phyloP scores from a whole-genome alignment of 1,140 invertebrate species.

The Temnothorax longispinosus region DNA sequence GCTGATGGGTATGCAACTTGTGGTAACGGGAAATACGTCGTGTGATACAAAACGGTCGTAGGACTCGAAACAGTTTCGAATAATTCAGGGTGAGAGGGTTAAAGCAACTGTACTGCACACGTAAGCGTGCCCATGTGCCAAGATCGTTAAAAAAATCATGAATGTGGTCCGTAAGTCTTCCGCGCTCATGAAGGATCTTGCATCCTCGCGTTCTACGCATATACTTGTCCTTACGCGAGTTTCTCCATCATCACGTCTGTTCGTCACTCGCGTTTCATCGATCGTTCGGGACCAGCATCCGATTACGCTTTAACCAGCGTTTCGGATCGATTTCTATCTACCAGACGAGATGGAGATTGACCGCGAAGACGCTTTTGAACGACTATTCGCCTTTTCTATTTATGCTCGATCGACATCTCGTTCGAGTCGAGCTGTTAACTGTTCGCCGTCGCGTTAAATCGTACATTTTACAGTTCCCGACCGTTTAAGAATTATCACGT shows the following conservation, averaged over 20 bases:
- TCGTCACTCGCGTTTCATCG: constrained; percentile 60
- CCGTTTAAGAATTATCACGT: constrained; percentile 33
- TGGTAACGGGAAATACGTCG: constrained; percentile 29
- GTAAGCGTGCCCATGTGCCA: constrained; percentile 9
- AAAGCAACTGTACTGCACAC: background rate
- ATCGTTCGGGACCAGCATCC: constrained; percentile 14
- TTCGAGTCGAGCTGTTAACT: background rate
- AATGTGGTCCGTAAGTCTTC: constrained; percentile 67
- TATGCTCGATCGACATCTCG: background rate
- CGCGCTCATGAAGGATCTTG: background rate
- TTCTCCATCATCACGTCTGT: background rate
- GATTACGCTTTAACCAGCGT: background rate
- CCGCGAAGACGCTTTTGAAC: background rate
- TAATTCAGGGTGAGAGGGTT: background rate
- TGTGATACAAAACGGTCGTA: background rate
- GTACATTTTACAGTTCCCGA: background rate
- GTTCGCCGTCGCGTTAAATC: background rate
- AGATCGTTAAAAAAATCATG: constrained; percentile 65
- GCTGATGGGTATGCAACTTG: background rate
- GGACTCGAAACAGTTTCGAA: background rate
- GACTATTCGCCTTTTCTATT: background rate
- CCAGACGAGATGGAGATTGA: background rate
- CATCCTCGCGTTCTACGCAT: no score
- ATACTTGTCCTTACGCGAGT: no score
- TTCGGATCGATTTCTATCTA: background rate